Evolutionary conservation across 23 tunicate genomes (phyloP).

Genomic region (Trididemnum clinides): DNA sequence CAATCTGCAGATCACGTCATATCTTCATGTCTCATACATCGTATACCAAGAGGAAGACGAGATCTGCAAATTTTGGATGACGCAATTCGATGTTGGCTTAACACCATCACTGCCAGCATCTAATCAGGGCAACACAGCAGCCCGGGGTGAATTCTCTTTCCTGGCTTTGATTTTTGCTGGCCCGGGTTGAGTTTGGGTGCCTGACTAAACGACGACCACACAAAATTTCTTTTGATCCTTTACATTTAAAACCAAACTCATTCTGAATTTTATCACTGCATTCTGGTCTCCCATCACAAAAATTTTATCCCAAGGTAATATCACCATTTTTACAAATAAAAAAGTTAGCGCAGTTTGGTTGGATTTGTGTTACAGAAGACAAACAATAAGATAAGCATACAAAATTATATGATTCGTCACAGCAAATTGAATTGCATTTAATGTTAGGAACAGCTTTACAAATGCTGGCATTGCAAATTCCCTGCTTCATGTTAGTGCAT

Average conservation of each 20-base stretch:
- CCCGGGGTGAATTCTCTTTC: no score
- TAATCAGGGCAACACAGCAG: no score
- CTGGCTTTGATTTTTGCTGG: no score
- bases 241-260: constrained; percentile 7
- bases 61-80: no score
- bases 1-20: no score
- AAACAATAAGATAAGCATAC: neutral
- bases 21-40: no score
- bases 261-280: neutral
- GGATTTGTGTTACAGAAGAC: no score
- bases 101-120: no score
- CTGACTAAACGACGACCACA: no score
- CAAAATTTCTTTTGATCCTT: neutral
- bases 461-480: neutral
- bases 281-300: constrained; percentile 2
- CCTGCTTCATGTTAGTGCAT: neutral
- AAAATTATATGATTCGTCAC: neutral
- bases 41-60: no score
- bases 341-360: neutral
- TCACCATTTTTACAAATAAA: neutral
- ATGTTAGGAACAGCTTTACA: neutral
- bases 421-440: neutral
- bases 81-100: no score
- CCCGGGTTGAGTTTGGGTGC: no score
- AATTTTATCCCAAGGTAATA: neutral